Evolutionary conservation across 2,797 vertebrate genomes (phyloP).

Genomic region (Parauchenoglanis punctatus): DNA sequence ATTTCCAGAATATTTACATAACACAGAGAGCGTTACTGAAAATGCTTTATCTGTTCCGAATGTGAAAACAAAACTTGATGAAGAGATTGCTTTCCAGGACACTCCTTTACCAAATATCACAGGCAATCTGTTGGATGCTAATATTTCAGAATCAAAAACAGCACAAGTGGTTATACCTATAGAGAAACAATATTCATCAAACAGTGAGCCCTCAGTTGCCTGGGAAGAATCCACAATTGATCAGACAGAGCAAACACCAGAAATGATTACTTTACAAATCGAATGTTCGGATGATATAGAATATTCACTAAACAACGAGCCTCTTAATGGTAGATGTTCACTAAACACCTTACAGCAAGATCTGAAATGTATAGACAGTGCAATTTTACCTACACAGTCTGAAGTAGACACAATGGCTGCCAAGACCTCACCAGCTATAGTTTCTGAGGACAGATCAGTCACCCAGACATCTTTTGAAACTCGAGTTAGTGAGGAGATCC

Average conservation of each 20-base stretch:
- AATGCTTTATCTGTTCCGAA: constrained; percentile 3
- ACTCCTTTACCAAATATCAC: neutral
- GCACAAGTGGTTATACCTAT: neutral
- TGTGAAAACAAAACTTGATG: neutral
- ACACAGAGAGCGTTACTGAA: neutral
- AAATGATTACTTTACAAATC: neutral
- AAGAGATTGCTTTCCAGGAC: neutral
- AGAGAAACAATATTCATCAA: neutral
- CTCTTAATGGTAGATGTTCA: neutral
- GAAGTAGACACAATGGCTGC: neutral
- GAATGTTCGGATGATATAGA: neutral
- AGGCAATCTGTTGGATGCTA: neutral
- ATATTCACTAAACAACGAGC: neutral
- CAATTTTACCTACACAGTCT: neutral
- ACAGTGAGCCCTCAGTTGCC: neutral
- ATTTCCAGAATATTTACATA: constrained; percentile 10
- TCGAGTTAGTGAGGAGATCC: neutral
- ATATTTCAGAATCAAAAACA: constrained; percentile 15
- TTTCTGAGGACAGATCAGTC: neutral
- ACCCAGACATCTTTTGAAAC: neutral
- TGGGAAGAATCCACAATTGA: neutral
- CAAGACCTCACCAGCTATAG: neutral
- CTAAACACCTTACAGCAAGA: neutral
- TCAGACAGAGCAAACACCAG: constrained; percentile 1
- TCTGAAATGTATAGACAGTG: neutral